Evolutionary conservation across 2,113 vertebrate species (phyloP).

Genomic region (Girardinichthys multiradiatus): DNA sequence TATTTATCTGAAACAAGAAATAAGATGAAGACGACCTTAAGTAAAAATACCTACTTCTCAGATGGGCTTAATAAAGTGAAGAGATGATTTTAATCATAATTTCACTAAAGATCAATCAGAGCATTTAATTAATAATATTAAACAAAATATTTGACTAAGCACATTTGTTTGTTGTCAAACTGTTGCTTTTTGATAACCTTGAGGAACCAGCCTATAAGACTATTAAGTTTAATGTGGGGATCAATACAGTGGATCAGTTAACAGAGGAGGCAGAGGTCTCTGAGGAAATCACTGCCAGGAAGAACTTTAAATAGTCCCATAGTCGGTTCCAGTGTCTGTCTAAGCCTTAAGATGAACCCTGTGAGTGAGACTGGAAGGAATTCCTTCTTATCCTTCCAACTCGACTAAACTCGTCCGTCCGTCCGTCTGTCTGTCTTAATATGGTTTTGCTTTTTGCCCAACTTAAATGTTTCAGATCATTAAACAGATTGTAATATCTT

Average conservation of each 20-base stretch:
- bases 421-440: no score
- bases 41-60: neutral
- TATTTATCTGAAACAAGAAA: no score
- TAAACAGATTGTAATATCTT: no score
- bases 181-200: constrained; percentile 21
- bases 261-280: constrained; percentile 58
- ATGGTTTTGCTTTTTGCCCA: no score
- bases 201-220: constrained; percentile 17
- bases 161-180: constrained; percentile 21
- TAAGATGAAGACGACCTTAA: neutral
- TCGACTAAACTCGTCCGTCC: no score
- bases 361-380: constrained; percentile 8
- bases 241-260: constrained; percentile 77
- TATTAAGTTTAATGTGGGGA: constrained; percentile 55
- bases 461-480: no score
- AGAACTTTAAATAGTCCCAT: constrained; percentile 69
- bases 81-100: neutral
- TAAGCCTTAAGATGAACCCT: constrained; percentile 26
- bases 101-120: neutral
- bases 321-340: constrained; percentile 41
- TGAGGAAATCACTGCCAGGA: constrained; percentile 71
- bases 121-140: neutral
- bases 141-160: neutral
- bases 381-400: neutral
- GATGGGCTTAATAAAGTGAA: no score